Conservation (phyloP, 2,797 vertebrate genomes). For the Fundulus diaphanus region DNA sequence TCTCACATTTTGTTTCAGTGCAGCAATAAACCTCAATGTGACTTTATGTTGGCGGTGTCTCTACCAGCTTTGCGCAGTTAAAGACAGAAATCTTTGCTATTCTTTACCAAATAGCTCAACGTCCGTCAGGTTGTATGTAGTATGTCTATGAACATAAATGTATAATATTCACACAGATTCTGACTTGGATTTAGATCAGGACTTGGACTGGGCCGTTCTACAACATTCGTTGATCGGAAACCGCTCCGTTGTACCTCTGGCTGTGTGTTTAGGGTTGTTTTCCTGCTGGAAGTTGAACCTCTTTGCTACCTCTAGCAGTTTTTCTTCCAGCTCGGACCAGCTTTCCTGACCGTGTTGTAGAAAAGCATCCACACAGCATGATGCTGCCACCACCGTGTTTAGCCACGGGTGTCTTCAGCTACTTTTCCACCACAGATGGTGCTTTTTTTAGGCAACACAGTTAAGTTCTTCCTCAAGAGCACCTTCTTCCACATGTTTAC, state of each 20-base stretch:
- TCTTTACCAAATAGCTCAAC: neutral
- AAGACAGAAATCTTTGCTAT: neutral
- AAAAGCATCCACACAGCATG: neutral
- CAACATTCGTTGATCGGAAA: neutral
- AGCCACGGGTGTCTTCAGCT: neutral
- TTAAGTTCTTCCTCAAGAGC: no score
- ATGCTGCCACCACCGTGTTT: neutral
- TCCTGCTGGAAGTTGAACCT: neutral
- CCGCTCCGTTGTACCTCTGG: neutral
- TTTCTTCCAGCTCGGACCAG: neutral
- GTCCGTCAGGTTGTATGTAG: neutral
- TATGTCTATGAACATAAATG: no score
- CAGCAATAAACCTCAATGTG: neutral
- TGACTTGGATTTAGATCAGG: neutral
- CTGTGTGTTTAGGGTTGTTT: neutral
- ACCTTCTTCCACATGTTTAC: neutral
- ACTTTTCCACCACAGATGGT: no score
- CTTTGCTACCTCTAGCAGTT: neutral
- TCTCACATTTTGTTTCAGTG: neutral
- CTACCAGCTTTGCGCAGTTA: neutral
- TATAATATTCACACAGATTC: neutral
- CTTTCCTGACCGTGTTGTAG: neutral
- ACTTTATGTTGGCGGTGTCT: neutral
- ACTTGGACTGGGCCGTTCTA: neutral
- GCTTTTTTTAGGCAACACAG: no score